A percentile compares a stretch with the other conserved stretches of the same genome.
These are phyloP conservation scores for Cerastis leucographa DNA, from an alignment of 2,888 invertebrate species.

Conservation along the genomic window DNA sequence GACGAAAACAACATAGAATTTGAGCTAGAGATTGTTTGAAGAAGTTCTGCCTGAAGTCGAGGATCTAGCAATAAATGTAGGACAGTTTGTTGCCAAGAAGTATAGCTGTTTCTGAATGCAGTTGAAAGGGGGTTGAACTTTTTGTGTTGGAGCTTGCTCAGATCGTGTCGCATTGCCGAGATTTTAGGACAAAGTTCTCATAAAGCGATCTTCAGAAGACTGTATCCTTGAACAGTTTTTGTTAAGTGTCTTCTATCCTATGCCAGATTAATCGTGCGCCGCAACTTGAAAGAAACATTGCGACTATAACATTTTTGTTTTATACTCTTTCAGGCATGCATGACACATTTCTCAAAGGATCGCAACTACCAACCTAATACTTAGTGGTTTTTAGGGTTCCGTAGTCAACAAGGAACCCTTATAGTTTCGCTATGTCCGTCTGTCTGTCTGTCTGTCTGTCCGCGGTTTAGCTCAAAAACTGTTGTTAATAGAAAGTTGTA, in stretches of 20 bases:
- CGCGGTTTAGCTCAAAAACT: too few species aligned
- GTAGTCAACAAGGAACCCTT: too few species aligned
- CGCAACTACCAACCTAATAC: background rate
- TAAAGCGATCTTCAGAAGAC: background rate
- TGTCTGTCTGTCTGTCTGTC: too few species aligned
- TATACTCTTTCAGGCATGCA: background rate
- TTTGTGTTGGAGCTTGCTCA: background rate
- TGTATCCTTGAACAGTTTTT: background rate
- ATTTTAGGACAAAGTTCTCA: background rate
- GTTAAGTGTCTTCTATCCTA: background rate
- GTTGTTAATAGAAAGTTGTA: too few species aligned
- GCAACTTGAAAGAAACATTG: background rate
- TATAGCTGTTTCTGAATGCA: background rate
- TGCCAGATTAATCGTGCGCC: background rate
- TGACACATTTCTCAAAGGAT: background rate
- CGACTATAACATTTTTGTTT: background rate
- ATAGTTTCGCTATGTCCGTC: too few species aligned
- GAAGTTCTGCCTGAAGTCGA: background rate
- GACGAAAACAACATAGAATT: background rate
- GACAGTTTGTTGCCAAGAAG: background rate
- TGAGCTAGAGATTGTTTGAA: background rate
- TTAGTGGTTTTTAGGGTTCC: background rate
- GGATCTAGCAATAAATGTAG: background rate
- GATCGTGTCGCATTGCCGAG: conserved; percentile 5
- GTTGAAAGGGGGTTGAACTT: background rate